phyloP scores from a whole-genome alignment of 1,140 invertebrate species.

The Eurosta solidaginis region DNA sequence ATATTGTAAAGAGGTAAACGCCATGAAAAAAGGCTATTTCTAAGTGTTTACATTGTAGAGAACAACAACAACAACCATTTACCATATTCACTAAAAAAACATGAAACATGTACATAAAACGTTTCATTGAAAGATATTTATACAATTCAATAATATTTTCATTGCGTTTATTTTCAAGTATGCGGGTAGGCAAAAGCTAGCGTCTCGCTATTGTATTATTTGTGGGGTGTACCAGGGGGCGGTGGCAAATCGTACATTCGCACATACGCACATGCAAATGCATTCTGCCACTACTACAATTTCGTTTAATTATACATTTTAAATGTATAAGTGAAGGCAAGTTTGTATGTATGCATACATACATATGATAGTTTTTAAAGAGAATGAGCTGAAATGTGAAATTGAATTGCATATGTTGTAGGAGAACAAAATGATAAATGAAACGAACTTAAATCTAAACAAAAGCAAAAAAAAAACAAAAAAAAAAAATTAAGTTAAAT shows the following conservation, averaged over 20 bases:
- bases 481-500: neutral
- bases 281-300: neutral
- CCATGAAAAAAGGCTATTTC: slow-evolving; percentile 26
- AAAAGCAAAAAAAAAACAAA: neutral
- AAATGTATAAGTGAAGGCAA: no score
- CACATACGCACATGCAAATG: neutral
- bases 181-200: neutral
- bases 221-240: neutral
- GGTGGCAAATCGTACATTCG: no score
- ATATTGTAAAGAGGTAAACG: slow-evolving; percentile 6
- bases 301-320: neutral
- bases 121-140: slow-evolving; percentile 28
- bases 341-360: neutral
- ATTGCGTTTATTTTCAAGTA: slow-evolving; percentile 25
- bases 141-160: slow-evolving; percentile 23
- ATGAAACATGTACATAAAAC: slow-evolving; percentile 23
- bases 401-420: neutral
- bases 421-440: neutral
- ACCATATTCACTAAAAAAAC: neutral
- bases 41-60: neutral
- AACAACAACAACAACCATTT: neutral
- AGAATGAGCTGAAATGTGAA: neutral
- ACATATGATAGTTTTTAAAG: neutral
- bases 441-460: neutral
- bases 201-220: neutral